A percentile compares a stretch with the other conserved stretches of the same genome.
Evolutionary conservation across 2,113 vertebrate species (phyloP).

Genomic region (Phalacrocorax aristotelis): DNA sequence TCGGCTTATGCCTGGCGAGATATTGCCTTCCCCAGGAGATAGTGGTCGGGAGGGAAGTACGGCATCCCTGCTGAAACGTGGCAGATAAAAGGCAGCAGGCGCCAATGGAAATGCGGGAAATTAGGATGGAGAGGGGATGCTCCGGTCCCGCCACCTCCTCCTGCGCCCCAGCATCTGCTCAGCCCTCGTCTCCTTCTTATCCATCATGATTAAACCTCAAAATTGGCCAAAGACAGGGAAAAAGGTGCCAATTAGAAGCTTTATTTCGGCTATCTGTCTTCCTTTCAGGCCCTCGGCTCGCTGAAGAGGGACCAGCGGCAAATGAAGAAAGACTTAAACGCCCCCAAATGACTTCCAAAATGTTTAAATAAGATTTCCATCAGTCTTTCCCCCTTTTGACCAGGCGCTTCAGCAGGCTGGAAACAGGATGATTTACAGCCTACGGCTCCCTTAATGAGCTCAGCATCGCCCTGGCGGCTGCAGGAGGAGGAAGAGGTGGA

Average conservation of each 20-base stretch:
- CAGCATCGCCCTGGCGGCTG: rapidly evolving
- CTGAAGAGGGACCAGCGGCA: not conserved
- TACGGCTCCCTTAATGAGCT: not conserved
- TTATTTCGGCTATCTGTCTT: constrained; percentile 7
- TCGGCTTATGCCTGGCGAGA: rapidly evolving
- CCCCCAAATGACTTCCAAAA: constrained; percentile 10
- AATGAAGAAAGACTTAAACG: not conserved
- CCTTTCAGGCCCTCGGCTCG: not conserved
- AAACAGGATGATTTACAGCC: not conserved
- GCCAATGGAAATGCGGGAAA: not conserved
- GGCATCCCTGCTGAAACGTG: rapidly evolving
- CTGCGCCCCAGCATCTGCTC: rapidly evolving
- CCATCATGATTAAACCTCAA: not conserved
- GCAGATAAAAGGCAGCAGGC: not conserved
- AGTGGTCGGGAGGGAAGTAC: rapidly evolving
- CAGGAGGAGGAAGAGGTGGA: not conserved
- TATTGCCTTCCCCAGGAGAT: not conserved
- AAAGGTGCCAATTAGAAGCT: constrained; percentile 3
- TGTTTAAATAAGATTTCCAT: constrained; percentile 25
- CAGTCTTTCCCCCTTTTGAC: not conserved
- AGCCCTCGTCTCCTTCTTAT: not conserved
- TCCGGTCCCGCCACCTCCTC: not conserved
- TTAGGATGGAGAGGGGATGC: not conserved
- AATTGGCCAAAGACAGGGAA: not conserved
- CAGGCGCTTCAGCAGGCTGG: not conserved